A percentile compares a stretch with the other conserved stretches of the same genome.
phyloP scores from a whole-genome alignment of 2,797 vertebrate species.

The Aplochiton taeniatus region DNA sequence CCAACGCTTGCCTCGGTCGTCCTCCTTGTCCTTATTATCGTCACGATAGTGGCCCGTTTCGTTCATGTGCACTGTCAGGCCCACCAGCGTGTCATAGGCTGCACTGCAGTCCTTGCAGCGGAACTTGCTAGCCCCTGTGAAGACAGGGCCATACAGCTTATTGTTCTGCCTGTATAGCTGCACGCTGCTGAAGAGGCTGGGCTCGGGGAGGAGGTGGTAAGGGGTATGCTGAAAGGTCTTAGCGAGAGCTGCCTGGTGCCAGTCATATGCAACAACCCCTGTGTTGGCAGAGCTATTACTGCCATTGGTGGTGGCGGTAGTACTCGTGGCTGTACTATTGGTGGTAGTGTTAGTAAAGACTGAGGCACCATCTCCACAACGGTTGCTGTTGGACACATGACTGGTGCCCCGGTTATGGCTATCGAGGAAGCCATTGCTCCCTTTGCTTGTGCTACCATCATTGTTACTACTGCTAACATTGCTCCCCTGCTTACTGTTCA shows the following conservation, averaged over 20 bases:
- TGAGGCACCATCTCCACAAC: slow-evolving; percentile 59
- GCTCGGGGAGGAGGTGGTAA: slow-evolving; percentile 92
- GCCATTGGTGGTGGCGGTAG: slow-evolving; percentile 68
- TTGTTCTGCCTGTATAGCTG: slow-evolving; percentile 98
- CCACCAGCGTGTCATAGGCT: slow-evolving; percentile 96
- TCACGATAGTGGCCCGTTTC: slow-evolving; percentile 98
- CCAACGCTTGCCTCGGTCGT: slow-evolving; percentile 91
- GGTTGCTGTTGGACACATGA: slow-evolving; percentile 52
- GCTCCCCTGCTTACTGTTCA: slow-evolving; percentile 84
- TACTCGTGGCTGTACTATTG: slow-evolving; percentile 64
- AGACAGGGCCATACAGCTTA: slow-evolving; percentile 96
- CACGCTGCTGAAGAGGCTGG: slow-evolving; percentile 97
- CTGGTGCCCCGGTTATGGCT: slow-evolving; percentile 63
- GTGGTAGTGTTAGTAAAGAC: slow-evolving; percentile 59
- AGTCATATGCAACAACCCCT: slow-evolving; percentile 79
- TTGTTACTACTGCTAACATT: slow-evolving; percentile 72
- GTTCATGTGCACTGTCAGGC: slow-evolving; percentile 98
- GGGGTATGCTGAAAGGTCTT: slow-evolving; percentile 95
- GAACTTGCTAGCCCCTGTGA: slow-evolving; percentile 97
- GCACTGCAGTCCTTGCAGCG: slow-evolving; percentile 97
- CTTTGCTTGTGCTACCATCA: slow-evolving; percentile 78
- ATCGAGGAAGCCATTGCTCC: slow-evolving; percentile 70
- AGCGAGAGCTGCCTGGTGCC: slow-evolving; percentile 92
- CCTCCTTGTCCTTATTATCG: slow-evolving; percentile 93
- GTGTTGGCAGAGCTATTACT: slow-evolving; percentile 70